These are phyloP conservation scores for Phoebastria nigripes DNA, from an alignment of 2,797 vertebrate species.

Conservation along the genomic window DNA sequence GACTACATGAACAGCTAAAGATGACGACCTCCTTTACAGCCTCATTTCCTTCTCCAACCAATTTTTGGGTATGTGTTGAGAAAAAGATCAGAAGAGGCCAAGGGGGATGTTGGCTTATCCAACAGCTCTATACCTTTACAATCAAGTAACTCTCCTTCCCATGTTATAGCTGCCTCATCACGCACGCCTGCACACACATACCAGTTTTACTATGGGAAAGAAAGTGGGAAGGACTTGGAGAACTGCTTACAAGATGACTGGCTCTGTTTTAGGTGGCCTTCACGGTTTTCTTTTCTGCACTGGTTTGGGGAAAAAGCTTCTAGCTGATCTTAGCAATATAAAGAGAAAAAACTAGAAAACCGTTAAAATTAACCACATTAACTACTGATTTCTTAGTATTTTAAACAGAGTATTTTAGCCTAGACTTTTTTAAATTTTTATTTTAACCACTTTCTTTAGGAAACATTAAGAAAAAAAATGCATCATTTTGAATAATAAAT, in stretches of 20 bases:
- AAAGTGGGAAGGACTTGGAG: not conserved
- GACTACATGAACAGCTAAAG: not conserved
- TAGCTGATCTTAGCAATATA: not conserved
- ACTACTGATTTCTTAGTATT: not conserved
- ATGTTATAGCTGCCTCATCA: not conserved
- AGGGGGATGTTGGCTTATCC: not conserved
- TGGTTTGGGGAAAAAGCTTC: not conserved
- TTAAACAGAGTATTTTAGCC: not conserved
- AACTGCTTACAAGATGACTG: not conserved
- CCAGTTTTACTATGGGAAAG: not conserved
- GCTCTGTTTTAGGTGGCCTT: not conserved
- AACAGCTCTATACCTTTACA: not conserved
- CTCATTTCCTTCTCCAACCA: not conserved
- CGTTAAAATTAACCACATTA: not conserved
- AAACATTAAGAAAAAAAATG: not conserved
- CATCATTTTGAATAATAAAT: not conserved
- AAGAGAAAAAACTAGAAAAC: not conserved
- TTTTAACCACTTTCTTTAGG: not conserved
- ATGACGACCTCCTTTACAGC: not conserved
- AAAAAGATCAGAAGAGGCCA: not conserved
- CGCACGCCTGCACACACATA: not conserved
- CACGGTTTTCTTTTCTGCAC: not conserved
- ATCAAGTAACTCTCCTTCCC: not conserved
- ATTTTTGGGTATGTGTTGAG: not conserved
- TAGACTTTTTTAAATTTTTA: not conserved